Evolutionary conservation across 2,888 invertebrate species (phyloP), one percentile per base, ranked within the genome.

Genomic region (Lepas anatifera): DNA sequence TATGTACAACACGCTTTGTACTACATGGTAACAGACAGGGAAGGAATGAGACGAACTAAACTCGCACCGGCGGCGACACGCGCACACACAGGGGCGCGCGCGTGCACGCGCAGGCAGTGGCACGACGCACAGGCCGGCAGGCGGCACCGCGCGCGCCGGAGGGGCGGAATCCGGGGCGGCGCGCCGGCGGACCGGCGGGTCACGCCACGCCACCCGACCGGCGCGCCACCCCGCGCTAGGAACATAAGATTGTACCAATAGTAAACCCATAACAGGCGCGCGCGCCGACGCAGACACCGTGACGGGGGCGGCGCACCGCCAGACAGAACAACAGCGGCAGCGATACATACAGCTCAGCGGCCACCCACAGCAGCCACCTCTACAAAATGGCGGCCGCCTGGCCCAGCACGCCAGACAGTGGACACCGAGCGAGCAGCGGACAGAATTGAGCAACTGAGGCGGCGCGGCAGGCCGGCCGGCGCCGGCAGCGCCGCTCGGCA

Each of bases 371-470:
- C 16, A 13, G 43, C 43, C 43, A 43, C 43, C 16, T 43, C 43
- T 43, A 43, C 13, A 43, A 43, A 43, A 13, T 13, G 43, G 16
- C 10, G 43, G 16, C 3, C 43, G 7, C 16, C 43, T 43, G 10
- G 41, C 41, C 11, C 41, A 16, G 41, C 41, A 16, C 41, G 41
- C 41, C 41, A 41, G 11, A 41, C n/a, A n/a, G n/a, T n/a, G n/a
- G n/a, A n/a, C 41, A 41, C 41, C 41, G 25, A 7, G 3, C 16
- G 52, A 58, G 32, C 6, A 32, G 32, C 58, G 58, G 58, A 58
- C 58, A 58, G 58, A 32, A 58, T 58, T 58, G 58, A 58, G 58
- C 58, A 58, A 58, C 58, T 58, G 58, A 58, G 58, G 58, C 58
- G 11, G 50, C 58, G 58, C 52, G 29, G 29, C 27, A 16, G 48